Evolutionary conservation across 2,888 invertebrate species (phyloP), one percentile per base, ranked within the genome.

Genomic region (Tromatobia lineatoria): DNA sequence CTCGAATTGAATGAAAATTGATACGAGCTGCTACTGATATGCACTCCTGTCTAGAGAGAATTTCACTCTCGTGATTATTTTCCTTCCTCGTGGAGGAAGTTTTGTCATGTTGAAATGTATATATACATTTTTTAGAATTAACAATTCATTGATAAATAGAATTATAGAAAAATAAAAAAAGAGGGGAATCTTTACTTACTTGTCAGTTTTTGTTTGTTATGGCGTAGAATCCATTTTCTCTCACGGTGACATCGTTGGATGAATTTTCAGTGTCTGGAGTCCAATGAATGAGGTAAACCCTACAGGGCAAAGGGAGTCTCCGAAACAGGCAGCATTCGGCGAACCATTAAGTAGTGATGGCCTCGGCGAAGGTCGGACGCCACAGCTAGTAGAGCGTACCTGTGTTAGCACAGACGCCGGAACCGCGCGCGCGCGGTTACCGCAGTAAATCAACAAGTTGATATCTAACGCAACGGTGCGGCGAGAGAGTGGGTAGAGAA

Each of bases 401-500:
- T 59, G 71, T 59, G 50, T 80, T 75, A 71, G 80, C 67, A 76
- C 83, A 83, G 83, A 80, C 80, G 67, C 71, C 61, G 71, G 82
- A 23, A 82, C 52, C 79, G 54, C 57, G 42, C 66, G 75, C 88
- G 90, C 85, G 52, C 57, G 42, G 90, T 90, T 87, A 87, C 88
- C 87, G 87, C 88, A 89, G 90, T 93, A 92, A 93, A 93, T 93
- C 92, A 92, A 92, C 93, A 92, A 93, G 92, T 92, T 92, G 92
- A 92, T 91, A 91, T 91, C 89, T 88, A 89, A 83, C 80, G 83
- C 83, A 77, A 77, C 73, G 67, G 42, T 76, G 54, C 54, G 34
- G 25, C 45, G 45, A 76, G 71, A 69, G 71, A 69, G 64, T 38
- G 79, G 57, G 70, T 38, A 11, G 59, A 69, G 61, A 11, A 11